phyloP scores from a whole-genome alignment of 2,888 invertebrate species.

The Himalopsyche japonica region DNA sequence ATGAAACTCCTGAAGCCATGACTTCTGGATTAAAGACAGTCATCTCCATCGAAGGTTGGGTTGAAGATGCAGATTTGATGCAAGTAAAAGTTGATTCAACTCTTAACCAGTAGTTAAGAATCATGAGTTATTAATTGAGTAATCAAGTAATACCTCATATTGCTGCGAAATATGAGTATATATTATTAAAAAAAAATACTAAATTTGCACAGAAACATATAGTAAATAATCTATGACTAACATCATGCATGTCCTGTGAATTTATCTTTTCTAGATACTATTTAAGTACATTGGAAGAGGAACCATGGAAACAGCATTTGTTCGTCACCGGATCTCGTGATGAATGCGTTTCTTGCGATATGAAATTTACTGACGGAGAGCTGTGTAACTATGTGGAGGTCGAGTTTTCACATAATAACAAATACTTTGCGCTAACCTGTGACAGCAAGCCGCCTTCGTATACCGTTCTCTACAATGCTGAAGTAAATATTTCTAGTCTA shows the following conservation, averaged over 20 bases:
- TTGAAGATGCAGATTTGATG: constrained; percentile 60
- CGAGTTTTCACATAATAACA: not conserved
- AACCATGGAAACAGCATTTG: constrained; percentile 56
- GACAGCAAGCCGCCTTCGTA: not conserved
- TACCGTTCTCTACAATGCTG: not conserved
- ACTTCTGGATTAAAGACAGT: constrained; percentile 66
- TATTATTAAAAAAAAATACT: too few species aligned
- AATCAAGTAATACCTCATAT: too few species aligned
- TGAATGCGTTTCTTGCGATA: constrained; percentile 39
- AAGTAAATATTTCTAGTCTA: not conserved
- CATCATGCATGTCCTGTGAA: constrained; percentile 32
- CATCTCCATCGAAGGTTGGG: constrained; percentile 64
- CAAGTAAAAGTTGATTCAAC: constrained; percentile 46
- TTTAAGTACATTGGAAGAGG: constrained; percentile 63
- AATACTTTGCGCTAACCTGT: not conserved
- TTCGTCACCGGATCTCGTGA: not conserved
- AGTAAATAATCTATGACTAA: too few species aligned
- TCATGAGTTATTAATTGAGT: too few species aligned
- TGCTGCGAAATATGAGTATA: too few species aligned
- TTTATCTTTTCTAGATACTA: constrained; percentile 66
- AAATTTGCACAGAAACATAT: too few species aligned
- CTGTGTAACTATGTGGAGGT: not conserved
- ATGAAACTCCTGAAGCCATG: constrained; percentile 42
- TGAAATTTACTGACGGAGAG: not conserved
- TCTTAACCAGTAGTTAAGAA: too few species aligned